Evolutionary conservation across 1,140 invertebrate genomes (phyloP).

Genomic region (Drosophila erecta): DNA sequence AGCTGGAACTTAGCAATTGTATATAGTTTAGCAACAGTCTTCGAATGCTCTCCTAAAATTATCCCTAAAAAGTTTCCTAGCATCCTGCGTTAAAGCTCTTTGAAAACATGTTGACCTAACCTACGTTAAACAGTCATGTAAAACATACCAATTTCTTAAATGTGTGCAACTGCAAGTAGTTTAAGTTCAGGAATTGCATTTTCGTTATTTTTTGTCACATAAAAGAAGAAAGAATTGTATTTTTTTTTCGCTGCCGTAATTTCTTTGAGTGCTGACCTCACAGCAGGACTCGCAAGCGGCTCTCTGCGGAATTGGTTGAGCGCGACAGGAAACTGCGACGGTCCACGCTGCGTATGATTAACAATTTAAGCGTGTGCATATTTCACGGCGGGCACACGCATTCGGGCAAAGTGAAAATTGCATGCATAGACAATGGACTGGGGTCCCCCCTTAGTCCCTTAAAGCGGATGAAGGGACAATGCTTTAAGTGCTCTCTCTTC

Average conservation of each 20-base stretch:
- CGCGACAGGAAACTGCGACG: constrained; percentile 30
- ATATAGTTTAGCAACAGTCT: no score
- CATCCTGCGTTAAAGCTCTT: no score
- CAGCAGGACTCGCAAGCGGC: constrained; percentile 16
- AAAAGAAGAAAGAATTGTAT: background rate
- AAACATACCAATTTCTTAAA: background rate
- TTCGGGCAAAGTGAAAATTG: constrained; percentile 55
- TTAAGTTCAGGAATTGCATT: background rate
- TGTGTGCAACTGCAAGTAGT: background rate
- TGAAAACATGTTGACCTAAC: no score
- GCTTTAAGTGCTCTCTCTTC: constrained; percentile 28
- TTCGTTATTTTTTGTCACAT: background rate
- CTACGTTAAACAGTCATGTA: no score
- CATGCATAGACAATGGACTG: constrained; percentile 50
- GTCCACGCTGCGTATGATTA: constrained; percentile 76
- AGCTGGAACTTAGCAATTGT: background rate
- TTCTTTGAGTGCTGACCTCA: constrained; percentile 30
- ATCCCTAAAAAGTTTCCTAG: no score
- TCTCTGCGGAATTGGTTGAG: constrained; percentile 39
- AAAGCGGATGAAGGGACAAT: constrained; percentile 14
- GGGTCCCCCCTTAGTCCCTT: constrained; percentile 1
- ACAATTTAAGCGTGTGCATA: constrained; percentile 72
- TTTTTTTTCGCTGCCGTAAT: constrained; percentile 14
- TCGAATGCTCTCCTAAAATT: no score
- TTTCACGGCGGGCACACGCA: constrained; percentile 50